Conservation (phyloP, 2,797 vertebrate genomes). For the Catostomus latipinnis region DNA sequence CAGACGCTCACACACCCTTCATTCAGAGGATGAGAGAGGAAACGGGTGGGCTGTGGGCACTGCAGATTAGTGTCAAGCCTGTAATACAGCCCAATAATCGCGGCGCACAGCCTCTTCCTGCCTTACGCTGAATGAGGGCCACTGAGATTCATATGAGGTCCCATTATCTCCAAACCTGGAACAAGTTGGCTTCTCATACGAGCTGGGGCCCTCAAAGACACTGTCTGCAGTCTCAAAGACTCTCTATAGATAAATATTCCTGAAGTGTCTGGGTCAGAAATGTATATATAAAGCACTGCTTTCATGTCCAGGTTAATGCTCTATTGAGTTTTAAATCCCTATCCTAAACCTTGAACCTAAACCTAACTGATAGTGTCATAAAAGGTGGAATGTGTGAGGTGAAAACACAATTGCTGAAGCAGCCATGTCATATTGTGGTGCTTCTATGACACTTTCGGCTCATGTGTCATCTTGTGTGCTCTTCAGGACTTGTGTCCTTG, state of each 20-base stretch:
- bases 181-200: conserved; percentile 53
- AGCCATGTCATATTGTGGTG: no score
- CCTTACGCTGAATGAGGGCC: conserved; percentile 49
- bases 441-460: no score
- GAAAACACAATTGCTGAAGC: no score
- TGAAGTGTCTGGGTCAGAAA: conserved; percentile 60
- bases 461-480: no score
- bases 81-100: conserved; percentile 41
- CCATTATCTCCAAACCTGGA: conserved; percentile 53
- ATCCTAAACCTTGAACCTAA: no score
- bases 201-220: conserved; percentile 65
- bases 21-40: conserved; percentile 72
- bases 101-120: conserved; percentile 53
- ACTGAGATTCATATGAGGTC: conserved; percentile 59
- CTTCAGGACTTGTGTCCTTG: no score
- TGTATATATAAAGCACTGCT: no score
- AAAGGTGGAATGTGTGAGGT: no score
- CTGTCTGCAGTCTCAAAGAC: conserved; percentile 77
- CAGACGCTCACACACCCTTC: conserved; percentile 67
- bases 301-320: no score
- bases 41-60: conserved; percentile 59
- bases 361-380: no score
- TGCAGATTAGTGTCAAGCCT: conserved; percentile 44
- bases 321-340: no score
- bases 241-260: conserved; percentile 83